These are phyloP conservation scores for Anguilla rostrata DNA, from an alignment of 2,113 vertebrate genomes.

Conservation along the genomic window DNA sequence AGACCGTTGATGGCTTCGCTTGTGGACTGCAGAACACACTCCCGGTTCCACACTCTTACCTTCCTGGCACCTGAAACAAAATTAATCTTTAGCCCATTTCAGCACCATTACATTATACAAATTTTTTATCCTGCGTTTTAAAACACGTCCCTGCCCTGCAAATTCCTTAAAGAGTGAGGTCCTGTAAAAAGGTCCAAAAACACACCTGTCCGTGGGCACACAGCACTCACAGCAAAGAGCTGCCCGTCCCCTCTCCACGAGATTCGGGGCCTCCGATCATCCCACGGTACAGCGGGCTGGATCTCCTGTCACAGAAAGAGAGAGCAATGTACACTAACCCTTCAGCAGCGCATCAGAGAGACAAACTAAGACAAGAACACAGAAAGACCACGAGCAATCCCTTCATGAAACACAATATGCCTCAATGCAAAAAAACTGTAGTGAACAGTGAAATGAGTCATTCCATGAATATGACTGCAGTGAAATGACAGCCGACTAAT, in stretches of 20 bases:
- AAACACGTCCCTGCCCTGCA: neutral
- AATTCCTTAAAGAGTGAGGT: neutral
- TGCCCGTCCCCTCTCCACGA: conserved; percentile 95
- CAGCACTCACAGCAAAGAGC: conserved; percentile 84
- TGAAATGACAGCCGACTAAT: neutral
- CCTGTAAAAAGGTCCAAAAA: neutral
- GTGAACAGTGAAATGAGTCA: neutral
- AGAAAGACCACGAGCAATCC: neutral
- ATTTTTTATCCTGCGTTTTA: conserved; percentile 51
- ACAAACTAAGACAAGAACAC: neutral
- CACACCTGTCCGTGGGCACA: conserved; percentile 84
- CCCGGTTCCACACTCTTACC: conserved; percentile 82
- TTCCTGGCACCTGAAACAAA: conserved; percentile 72
- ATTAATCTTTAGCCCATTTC: neutral
- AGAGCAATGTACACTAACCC: neutral
- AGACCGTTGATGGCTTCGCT: conserved; percentile 85
- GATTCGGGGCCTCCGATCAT: conserved; percentile 77
- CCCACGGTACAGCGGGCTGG: conserved; percentile 76
- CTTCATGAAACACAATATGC: neutral
- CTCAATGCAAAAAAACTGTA: neutral
- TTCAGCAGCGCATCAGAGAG: neutral
- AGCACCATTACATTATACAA: neutral
- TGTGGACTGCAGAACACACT: conserved; percentile 90
- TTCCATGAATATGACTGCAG: neutral
- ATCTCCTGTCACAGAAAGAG: conserved; percentile 66